Conservation (phyloP, 1,140 invertebrate species). For the Octopus sinensis region DNA sequence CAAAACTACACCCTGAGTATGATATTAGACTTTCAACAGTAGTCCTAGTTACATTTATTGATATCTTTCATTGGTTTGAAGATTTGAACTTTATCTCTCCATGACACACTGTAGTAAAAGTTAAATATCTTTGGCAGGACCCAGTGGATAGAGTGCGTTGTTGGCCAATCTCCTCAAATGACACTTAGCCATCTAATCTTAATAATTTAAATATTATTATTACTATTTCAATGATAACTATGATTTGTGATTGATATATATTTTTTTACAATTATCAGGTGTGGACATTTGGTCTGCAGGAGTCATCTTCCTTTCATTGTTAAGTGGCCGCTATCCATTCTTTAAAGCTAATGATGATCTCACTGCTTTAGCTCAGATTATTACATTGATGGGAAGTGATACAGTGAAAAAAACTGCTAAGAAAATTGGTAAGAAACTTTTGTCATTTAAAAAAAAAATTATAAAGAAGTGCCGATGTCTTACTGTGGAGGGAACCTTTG, state of each 20-base stretch:
- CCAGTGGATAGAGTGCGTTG: too few species aligned
- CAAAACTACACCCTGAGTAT: too few species aligned
- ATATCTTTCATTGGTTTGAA: too few species aligned
- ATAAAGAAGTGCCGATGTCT: neutral
- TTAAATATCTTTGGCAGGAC: too few species aligned
- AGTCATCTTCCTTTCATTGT: constrained; percentile 77
- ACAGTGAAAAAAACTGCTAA: constrained; percentile 68
- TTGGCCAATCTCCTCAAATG: too few species aligned
- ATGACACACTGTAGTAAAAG: too few species aligned
- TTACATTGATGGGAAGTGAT: constrained; percentile 73
- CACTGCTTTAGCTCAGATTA: constrained; percentile 78
- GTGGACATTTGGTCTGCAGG: constrained; percentile 89
- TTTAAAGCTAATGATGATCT: constrained; percentile 79
- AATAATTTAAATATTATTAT: neutral
- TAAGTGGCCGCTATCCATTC: constrained; percentile 79
- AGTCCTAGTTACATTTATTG: too few species aligned
- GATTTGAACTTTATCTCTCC: too few species aligned
- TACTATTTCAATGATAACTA: neutral
- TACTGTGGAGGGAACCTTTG: too few species aligned
- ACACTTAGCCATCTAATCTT: too few species aligned
- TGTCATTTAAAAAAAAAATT: too few species aligned
- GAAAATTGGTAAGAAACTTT: constrained; percentile 65
- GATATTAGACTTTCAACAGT: too few species aligned
- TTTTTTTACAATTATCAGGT: constrained; percentile 58
- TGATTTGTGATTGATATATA: neutral